These are phyloP conservation scores for Scaptomyza tumidula DNA, from an alignment of 2,888 invertebrate species.

Conservation along the genomic window DNA sequence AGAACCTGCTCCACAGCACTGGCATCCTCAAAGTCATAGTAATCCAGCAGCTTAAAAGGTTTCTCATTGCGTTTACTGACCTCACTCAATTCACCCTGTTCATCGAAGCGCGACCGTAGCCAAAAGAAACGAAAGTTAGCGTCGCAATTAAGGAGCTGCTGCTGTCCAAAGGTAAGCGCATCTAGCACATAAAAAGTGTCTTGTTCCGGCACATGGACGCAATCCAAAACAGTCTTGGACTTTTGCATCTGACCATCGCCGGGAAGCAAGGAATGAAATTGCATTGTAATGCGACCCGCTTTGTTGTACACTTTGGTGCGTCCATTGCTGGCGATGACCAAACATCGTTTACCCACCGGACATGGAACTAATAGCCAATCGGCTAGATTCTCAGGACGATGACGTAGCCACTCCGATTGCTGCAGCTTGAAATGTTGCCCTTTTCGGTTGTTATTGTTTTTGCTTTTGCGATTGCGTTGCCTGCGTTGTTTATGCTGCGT, in stretches of 20 bases:
- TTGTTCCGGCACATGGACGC: constrained; percentile 88
- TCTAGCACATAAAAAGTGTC: constrained; percentile 91
- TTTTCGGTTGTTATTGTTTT: constrained; percentile 29
- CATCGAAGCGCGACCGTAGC: constrained; percentile 90
- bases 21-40: constrained; percentile 76
- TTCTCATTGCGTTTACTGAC: constrained; percentile 59
- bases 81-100: constrained; percentile 81
- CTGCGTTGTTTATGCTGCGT: constrained; percentile 22
- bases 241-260: constrained; percentile 67
- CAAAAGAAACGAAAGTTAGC: constrained; percentile 93
- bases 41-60: constrained; percentile 66
- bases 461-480: constrained; percentile 27
- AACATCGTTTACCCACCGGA: constrained; percentile 92
- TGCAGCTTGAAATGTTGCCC: constrained; percentile 87
- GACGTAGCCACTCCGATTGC: constrained; percentile 96
- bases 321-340: constrained; percentile 91
- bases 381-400: constrained; percentile 91
- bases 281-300: constrained; percentile 86
- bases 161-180: constrained; percentile 85
- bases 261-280: constrained; percentile 84
- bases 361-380: constrained; percentile 92
- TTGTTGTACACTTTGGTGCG: constrained; percentile 89
- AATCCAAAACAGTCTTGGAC: constrained; percentile 88
- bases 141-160: constrained; percentile 82
- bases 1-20: constrained; percentile 62